phyloP scores from a whole-genome alignment of 1,140 invertebrate genomes.

The Dryas iulia region DNA sequence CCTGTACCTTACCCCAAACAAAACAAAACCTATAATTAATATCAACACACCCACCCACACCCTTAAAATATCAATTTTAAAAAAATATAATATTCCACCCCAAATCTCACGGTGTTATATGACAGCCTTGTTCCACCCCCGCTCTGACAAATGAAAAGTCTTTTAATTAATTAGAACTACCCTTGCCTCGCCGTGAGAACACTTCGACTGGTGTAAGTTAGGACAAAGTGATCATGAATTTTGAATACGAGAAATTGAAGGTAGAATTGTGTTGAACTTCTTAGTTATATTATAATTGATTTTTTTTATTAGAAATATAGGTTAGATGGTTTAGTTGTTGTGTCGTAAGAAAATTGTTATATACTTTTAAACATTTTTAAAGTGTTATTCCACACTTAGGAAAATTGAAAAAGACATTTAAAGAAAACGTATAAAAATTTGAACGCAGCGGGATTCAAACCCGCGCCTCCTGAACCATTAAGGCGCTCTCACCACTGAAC shows the following conservation, averaged over 20 bases:
- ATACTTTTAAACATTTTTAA: too few relatives aligned
- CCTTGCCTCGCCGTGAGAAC: slow-evolving; percentile 49
- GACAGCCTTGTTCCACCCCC: slow-evolving; percentile 39
- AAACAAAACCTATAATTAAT: not conserved
- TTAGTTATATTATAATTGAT: not conserved
- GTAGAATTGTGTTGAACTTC: not conserved
- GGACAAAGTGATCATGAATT: not conserved
- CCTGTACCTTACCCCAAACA: not conserved
- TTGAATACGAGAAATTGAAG: not conserved
- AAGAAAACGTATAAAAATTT: too few relatives aligned
- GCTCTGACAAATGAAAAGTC: slow-evolving; percentile 61
- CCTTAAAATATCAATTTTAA: not conserved
- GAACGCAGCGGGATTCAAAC: too few relatives aligned
- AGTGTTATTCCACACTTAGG: too few relatives aligned
- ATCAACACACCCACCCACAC: too few relatives aligned
- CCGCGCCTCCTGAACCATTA: too few relatives aligned
- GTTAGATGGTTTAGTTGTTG: too few relatives aligned
- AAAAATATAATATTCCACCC: not conserved
- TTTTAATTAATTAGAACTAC: slow-evolving; percentile 60
- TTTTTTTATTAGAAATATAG: not conserved
- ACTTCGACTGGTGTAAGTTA: slow-evolving; percentile 11
- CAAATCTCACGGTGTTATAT: slow-evolving; percentile 29
- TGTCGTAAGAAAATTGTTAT: too few relatives aligned
- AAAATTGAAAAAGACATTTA: too few relatives aligned
- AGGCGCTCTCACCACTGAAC: too few relatives aligned